Evolutionary conservation across 1,140 invertebrate genomes (phyloP).

Genomic region (Lasioglossum albipes): DNA sequence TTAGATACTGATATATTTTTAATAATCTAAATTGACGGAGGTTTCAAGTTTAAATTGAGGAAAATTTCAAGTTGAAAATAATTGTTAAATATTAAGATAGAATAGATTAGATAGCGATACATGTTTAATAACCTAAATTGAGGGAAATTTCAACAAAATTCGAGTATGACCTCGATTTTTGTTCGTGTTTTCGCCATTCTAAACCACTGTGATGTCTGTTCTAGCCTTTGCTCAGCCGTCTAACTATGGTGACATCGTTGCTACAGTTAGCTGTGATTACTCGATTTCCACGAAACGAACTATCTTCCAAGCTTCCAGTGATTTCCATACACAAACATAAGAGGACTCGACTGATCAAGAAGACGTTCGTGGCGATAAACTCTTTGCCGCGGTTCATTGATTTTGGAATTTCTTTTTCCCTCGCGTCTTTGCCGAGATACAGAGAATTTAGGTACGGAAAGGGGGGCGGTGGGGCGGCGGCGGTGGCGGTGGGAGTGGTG

Average conservation of each 20-base stretch:
- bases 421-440: constrained; percentile 27
- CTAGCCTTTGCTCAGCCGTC: too few relatives aligned
- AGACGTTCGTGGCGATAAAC: constrained; percentile 47
- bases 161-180: too few relatives aligned
- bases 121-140: too few relatives aligned
- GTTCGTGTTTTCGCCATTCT: too few relatives aligned
- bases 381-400: constrained; percentile 45
- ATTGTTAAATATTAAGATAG: too few relatives aligned
- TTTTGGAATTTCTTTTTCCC: constrained; percentile 37
- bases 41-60: too few relatives aligned
- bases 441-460: not conserved
- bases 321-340: constrained; percentile 1
- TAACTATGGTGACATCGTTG: constrained; percentile 14
- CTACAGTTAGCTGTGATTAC: constrained; percentile 19
- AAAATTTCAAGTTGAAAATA: too few relatives aligned
- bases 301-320: not conserved
- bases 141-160: too few relatives aligned
- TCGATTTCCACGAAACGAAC: constrained; percentile 38
- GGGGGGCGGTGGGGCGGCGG: not conserved
- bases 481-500: not conserved
- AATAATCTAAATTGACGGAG: too few relatives aligned
- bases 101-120: too few relatives aligned
- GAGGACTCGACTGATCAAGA: not conserved
- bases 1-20: too few relatives aligned
- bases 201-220: too few relatives aligned